Conservation (phyloP, 92 coral and sea anemone species). For the Hydrozoanthus gracilis region DNA sequence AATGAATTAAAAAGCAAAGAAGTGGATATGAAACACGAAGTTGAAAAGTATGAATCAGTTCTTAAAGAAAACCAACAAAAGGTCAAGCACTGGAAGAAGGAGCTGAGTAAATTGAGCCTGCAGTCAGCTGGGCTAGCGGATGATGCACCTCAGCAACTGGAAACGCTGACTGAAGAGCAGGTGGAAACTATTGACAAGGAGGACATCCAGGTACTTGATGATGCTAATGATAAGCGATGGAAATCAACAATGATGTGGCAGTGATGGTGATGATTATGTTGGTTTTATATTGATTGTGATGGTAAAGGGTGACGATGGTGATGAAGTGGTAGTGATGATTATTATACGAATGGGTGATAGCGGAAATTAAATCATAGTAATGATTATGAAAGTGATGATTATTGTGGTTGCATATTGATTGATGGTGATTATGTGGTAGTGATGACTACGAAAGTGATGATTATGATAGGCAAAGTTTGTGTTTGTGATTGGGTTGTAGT, state of each 20-base stretch:
- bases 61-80: conserved; percentile 88
- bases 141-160: conserved; percentile 77
- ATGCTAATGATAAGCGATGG: neutral
- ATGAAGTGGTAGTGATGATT: neutral
- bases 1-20: conserved; percentile 75
- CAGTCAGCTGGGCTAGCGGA: conserved; percentile 73
- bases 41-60: conserved; percentile 83
- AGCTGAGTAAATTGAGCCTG: conserved; percentile 81
- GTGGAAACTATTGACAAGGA: conserved; percentile 76
- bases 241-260: neutral
- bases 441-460: neutral
- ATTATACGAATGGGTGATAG: neutral
- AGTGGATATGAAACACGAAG: conserved; percentile 94
- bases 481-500: too few species aligned
- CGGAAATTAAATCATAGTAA: neutral
- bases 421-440: neutral
- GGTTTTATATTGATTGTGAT: neutral
- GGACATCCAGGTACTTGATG: conserved; percentile 68
- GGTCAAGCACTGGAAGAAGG: conserved; percentile 92
- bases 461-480: neutral
- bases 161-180: conserved; percentile 77
- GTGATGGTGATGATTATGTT: neutral
- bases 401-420: neutral
- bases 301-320: neutral
- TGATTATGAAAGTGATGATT: neutral